phyloP scores from a whole-genome alignment of 1,140 invertebrate genomes.

The Heliconius nattereri region DNA sequence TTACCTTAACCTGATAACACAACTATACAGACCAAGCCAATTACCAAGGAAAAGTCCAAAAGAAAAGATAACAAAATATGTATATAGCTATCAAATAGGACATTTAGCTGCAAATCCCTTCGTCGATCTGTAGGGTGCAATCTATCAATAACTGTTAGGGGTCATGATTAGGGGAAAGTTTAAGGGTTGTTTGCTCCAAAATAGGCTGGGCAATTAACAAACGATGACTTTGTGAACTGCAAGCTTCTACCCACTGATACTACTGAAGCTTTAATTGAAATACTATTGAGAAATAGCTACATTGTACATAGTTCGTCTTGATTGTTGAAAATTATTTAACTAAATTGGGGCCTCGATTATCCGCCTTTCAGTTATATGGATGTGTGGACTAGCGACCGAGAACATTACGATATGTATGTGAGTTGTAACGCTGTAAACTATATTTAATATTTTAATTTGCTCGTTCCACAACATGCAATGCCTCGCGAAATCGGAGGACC shows the following conservation, averaged over 20 bases:
- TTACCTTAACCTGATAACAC: neutral
- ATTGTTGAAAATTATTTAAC: too few species aligned
- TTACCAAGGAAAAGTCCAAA: neutral
- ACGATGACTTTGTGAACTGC: slow-evolving; percentile 21
- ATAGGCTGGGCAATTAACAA: slow-evolving; percentile 23
- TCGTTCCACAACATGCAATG: too few species aligned
- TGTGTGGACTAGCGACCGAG: too few species aligned
- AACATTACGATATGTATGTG: too few species aligned
- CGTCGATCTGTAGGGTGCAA: slow-evolving; percentile 18
- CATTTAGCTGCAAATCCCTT: slow-evolving; percentile 6
- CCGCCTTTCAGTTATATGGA: too few species aligned
- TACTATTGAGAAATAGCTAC: neutral
- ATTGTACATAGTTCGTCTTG: too few species aligned
- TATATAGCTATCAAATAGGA: neutral
- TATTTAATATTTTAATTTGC: too few species aligned
- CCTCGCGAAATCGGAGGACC: too few species aligned
- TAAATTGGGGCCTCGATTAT: too few species aligned
- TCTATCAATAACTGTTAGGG: slow-evolving; percentile 16
- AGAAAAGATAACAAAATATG: neutral
- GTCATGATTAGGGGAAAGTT: slow-evolving; percentile 18
- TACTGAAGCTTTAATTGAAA: neutral
- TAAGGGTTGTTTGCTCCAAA: slow-evolving; percentile 26
- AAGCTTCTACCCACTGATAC: neutral
- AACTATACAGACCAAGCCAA: neutral
- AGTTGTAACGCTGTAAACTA: too few species aligned